phyloP scores from a whole-genome alignment of 2,797 vertebrate species.

The Buphagus erythrorhynchus region DNA sequence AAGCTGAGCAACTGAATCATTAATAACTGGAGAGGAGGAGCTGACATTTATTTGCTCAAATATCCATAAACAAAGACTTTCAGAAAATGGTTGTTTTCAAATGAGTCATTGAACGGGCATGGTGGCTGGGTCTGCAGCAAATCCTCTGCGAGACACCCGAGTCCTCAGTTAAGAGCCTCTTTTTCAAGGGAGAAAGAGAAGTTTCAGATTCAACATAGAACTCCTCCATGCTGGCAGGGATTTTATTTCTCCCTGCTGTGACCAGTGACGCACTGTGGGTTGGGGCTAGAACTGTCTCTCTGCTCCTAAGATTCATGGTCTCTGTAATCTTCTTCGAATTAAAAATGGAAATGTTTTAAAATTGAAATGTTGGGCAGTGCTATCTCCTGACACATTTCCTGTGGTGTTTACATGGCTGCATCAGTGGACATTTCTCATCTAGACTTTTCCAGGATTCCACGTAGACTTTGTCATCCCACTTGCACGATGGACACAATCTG shows the following conservation, averaged over 20 bases:
- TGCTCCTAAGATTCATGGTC: not conserved
- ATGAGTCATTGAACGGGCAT: slow-evolving; percentile 45
- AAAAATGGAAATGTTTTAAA: slow-evolving; percentile 39
- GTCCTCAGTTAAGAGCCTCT: not conserved
- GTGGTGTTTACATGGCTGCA: slow-evolving; percentile 5
- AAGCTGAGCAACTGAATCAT: slow-evolving; percentile 21
- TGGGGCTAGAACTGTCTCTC: not conserved
- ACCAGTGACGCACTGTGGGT: not conserved
- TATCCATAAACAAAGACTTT: slow-evolving; percentile 66
- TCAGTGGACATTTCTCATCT: slow-evolving; percentile 21
- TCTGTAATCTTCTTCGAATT: not conserved
- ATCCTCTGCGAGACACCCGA: not conserved
- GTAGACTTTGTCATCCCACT: not conserved
- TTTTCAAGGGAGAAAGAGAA: not conserved
- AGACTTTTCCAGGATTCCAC: not conserved
- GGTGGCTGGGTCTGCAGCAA: not conserved
- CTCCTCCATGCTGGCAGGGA: not conserved
- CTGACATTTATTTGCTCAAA: slow-evolving; percentile 68
- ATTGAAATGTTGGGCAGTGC: not conserved
- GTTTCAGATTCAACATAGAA: not conserved
- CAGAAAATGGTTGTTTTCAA: slow-evolving; percentile 60
- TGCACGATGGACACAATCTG: not conserved
- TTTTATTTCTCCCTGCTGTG: not conserved
- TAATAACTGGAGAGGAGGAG: slow-evolving; percentile 56
- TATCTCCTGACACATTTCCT: slow-evolving; percentile 25